Conservation (phyloP, 37 sponge, comb jelly and placozoan genomes). For the Spongia lamella region DNA sequence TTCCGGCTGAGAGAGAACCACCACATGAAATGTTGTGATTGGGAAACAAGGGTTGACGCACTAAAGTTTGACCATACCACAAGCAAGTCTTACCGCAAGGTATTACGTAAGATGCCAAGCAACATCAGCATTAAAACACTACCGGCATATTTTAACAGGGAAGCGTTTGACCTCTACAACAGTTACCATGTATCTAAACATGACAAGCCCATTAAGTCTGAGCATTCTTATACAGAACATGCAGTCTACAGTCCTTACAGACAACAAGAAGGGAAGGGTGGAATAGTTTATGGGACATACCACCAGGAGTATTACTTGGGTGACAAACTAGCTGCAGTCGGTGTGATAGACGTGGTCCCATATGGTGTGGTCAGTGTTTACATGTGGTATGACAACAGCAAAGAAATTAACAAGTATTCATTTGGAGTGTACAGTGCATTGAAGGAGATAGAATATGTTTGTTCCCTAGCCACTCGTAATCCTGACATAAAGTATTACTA, state of each 20-base stretch:
- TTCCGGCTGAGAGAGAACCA: constrained; percentile 72
- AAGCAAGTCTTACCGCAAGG: constrained; percentile 67
- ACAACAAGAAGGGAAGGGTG: constrained; percentile 46
- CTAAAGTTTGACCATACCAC: constrained; percentile 55
- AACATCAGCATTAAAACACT: constrained; percentile 46
- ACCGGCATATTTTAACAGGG: constrained; percentile 67
- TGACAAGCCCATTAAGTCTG: constrained; percentile 68
- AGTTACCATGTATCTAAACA: constrained; percentile 74
- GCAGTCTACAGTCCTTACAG: constrained; percentile 68
- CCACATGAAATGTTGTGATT: constrained; percentile 66
- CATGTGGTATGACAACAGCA: constrained; percentile 84
- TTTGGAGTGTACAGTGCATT: constrained; percentile 92
- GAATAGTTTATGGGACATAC: constrained; percentile 75
- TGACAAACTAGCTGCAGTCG: constrained; percentile 83
- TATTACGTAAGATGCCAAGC: constrained; percentile 63
- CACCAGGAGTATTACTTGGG: constrained; percentile 85
- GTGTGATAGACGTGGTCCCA: constrained; percentile 84
- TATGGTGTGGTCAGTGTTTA: constrained; percentile 87
- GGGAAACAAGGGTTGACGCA: constrained; percentile 83
- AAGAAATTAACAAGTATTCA: constrained; percentile 77
- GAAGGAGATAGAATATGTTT: constrained; percentile 83
- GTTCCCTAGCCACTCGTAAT: constrained; percentile 38
- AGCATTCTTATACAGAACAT: constrained; percentile 82
- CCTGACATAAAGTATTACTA: constrained; percentile 82
- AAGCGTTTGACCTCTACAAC: constrained; percentile 83